Evolutionary conservation across 2,888 invertebrate species (phyloP), one percentile per base, ranked within the genome.

Genomic region (Plutella xylostella): DNA sequence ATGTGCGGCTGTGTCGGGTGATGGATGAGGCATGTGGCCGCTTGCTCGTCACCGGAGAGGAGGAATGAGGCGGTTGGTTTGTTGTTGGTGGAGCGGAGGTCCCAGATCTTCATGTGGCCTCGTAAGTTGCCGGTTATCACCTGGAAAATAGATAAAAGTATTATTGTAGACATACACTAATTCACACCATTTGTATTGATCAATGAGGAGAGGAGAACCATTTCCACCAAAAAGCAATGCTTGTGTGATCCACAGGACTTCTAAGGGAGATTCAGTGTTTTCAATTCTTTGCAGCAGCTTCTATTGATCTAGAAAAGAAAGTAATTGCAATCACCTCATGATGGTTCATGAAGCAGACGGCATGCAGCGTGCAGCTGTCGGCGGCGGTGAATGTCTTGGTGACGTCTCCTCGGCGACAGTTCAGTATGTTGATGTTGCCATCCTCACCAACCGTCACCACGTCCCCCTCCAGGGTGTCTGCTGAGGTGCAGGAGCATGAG

Each of bases 1-100:
- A 96, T 89, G 65, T 97, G 95, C 0, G 91, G 89, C 61, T 97
- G 96, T 11, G 93, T 93, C 0, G 96, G 96, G 72, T 97, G 96
- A 55, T 89, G 89, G 15, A 90, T 86, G 39, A 96, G 84, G 62
- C 92, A 90, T 1, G 90, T 92, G 0, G 92, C 91, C 42, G 89
- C 90, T 49, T 88, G 85, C 75, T 88, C 89, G 51, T 92, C 91
- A 1, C 91, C 91, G 22, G 90, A 91, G 46, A 93, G 79, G 59
- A 92, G 87, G 60, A 95, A 92, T 31, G 89, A 89, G 34, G 87
- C 87, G 0, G 86, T 77, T 2, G 93, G 90, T 50, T 87, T 86
- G 57, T 90, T 86, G 2, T 80, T 75, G 11, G 85, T 69, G 22
- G 86, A 85, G 50, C 94, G 85, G 7, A 94, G 73, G 67, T 97